These are phyloP conservation scores for Cactoblastis cactorum DNA, from an alignment of 2,888 invertebrate species.

Conservation along the genomic window DNA sequence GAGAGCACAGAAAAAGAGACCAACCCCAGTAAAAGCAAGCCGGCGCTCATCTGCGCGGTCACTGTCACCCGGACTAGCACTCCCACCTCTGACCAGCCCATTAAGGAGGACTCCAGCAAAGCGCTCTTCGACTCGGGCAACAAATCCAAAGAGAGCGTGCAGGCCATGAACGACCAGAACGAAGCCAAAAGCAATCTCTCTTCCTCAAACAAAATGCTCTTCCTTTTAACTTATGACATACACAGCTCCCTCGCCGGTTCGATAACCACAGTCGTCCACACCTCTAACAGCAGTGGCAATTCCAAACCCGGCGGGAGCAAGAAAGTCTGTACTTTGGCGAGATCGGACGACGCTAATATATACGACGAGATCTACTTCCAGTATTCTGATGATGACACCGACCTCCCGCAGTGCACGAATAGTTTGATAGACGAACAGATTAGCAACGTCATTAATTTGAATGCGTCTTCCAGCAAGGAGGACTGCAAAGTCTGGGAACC, in stretches of 20 bases:
- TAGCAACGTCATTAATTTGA: conserved; percentile 75
- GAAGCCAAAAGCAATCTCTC: conserved; percentile 79
- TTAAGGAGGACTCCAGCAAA: conserved; percentile 64
- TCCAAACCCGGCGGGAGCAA: conserved; percentile 77
- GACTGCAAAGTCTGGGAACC: conserved; percentile 66
- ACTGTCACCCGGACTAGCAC: conserved; percentile 54
- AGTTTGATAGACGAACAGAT: conserved; percentile 69
- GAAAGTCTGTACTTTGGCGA: conserved; percentile 62
- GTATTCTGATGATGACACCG: conserved; percentile 80
- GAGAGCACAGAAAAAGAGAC: conserved; percentile 59
- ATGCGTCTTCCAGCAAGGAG: conserved; percentile 71
- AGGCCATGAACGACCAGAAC: conserved; percentile 88
- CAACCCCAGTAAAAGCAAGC: conserved; percentile 51
- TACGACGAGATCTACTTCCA: conserved; percentile 76
- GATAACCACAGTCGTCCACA: conserved; percentile 63
- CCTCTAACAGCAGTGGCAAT: conserved; percentile 65
- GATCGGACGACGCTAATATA: conserved; percentile 59
- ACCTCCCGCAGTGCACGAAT: conserved; percentile 71
- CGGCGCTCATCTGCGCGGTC: conserved; percentile 64
- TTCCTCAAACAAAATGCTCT: conserved; percentile 68
- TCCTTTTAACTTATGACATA: conserved; percentile 85
- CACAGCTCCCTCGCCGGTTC: conserved; percentile 79
- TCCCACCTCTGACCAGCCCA: conserved; percentile 48
- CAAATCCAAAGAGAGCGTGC: conserved; percentile 72
- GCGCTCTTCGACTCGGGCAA: conserved; percentile 65